Evolutionary conservation across 2,888 invertebrate genomes (phyloP), one percentile per base, ranked within the genome.

Genomic region (Caenorhabditis becei): DNA sequence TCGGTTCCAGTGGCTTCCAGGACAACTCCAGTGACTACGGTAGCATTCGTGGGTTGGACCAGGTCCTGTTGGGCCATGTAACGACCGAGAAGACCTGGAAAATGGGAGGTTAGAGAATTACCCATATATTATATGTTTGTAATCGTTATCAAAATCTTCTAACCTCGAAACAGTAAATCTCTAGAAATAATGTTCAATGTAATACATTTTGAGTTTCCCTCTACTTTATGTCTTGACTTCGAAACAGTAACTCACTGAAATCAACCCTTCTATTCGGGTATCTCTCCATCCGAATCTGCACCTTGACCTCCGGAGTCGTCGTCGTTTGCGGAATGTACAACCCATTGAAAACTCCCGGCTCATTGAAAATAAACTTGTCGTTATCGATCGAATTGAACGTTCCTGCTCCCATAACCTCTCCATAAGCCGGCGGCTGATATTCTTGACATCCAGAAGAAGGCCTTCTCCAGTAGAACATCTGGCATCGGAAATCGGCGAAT

Each of bases 381-480:
- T 95, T 95, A 90, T 98, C 97, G 91, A 91, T 83, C 0, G 97
- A 97, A 18, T 95, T 94, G 82, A 97, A 93, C 91, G 97, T 97
- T 0, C 97, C 97, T 91, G 97, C 96, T 20, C 97, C 97, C 89
- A 95, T 96, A 41, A 96, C 95, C 16, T 95, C 94, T 0, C 95
- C 71, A 56, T 71, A 86, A 8, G 90, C 90, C n/a, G 90, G 87
- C 20, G 90, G 87, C 59, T 89, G 89, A 61, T 91, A 91, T 66
- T 96, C 95, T 0, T 96, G 95, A 91, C 98, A 99, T 92, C 97
- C 97, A 92, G 96, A 96, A 0, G 96, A 95, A 0, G 96, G 96
- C 78, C 98, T 94, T 14, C 89, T 87, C 92, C 97, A 97, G 90
- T 97, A 97, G 89, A 97, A 94, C 92, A 95, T 95, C 0, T 96